Evolutionary conservation across 2,888 invertebrate species (phyloP).

Genomic region (Uloborus plumipes): DNA sequence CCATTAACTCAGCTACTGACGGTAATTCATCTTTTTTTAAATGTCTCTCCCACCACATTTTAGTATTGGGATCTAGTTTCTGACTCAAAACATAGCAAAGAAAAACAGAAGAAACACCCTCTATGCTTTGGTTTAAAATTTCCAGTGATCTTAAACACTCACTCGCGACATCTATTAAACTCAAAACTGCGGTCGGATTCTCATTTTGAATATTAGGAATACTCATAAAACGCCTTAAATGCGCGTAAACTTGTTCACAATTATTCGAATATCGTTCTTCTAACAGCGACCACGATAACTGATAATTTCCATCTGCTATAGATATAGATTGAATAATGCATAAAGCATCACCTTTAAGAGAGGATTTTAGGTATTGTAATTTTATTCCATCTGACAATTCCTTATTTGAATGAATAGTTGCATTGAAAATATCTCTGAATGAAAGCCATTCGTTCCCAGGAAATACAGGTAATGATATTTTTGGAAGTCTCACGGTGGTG

Average conservation of each 20-base stretch:
- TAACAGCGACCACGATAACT: not conserved
- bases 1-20: slow-evolving; percentile 3
- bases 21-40: slow-evolving; percentile 13
- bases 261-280: slow-evolving; percentile 19
- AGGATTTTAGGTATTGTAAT: not conserved
- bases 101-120: not conserved
- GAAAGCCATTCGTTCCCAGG: not conserved
- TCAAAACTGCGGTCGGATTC: not conserved
- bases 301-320: not conserved
- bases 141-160: slow-evolving; percentile 9
- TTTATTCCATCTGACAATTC: not conserved
- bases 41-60: not conserved
- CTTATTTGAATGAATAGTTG: not conserved
- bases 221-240: slow-evolving; percentile 9
- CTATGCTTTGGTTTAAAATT: slow-evolving; percentile 7
- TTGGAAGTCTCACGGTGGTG: not conserved
- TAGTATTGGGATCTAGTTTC: not conserved
- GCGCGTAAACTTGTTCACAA: slow-evolving; percentile 7
- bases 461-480: not conserved
- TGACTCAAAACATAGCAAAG: not conserved
- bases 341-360: not conserved
- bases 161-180: slow-evolving; percentile 5
- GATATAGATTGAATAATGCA: not conserved
- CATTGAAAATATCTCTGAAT: not conserved
- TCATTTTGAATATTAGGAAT: slow-evolving; percentile 8